Percentiles rank a stretch among this genome's conserved stretches.
phyloP scores from a whole-genome alignment of 2,113 vertebrate species.

The Colistium nudipinnis region DNA sequence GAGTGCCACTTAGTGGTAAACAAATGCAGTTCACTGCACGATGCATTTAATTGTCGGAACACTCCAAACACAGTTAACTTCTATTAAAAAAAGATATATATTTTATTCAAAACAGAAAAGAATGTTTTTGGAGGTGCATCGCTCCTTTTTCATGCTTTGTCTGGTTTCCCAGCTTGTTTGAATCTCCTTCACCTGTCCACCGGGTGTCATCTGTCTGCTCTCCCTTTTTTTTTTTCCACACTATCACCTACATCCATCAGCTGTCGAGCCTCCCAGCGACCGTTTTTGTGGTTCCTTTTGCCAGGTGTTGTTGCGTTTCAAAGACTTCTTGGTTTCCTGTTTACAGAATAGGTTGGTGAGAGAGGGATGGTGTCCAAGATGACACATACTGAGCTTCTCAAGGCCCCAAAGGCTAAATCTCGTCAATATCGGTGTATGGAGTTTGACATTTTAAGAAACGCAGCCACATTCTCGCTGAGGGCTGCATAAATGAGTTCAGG shows the following conservation, averaged over 20 bases:
- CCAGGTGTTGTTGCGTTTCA: not conserved
- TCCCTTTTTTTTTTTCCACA: not conserved
- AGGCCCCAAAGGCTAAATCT: not conserved
- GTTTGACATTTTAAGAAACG: not conserved
- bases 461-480: no score
- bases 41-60: not conserved
- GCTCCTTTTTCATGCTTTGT: not conserved
- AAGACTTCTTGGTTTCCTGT: not conserved
- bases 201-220: not conserved
- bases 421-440: no score
- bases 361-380: not conserved
- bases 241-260: not conserved
- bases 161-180: not conserved
- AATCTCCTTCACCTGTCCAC: slow-evolving; percentile 7
- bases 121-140: no score
- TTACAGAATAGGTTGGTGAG: not conserved
- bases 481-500: no score
- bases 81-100: no score
- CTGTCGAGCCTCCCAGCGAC: not conserved
- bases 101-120: no score
- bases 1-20: slow-evolving; percentile 71
- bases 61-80: no score
- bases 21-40: slow-evolving; percentile 3
- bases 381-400: not conserved
- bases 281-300: not conserved